Evolutionary conservation across 2,113 vertebrate species (phyloP).

Genomic region (Pogona vitticeps): DNA sequence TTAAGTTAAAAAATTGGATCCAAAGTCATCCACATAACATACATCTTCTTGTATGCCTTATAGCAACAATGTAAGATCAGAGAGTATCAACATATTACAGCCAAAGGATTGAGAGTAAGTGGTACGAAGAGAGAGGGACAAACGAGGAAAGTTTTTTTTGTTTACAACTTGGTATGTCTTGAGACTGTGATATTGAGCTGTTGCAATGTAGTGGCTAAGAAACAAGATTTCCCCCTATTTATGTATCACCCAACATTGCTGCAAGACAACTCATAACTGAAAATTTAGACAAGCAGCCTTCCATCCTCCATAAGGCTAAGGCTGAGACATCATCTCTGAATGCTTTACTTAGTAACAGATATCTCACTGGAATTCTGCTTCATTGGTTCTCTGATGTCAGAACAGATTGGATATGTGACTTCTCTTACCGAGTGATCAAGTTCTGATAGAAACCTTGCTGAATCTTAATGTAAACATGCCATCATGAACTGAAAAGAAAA

Average conservation of each 20-base stretch:
- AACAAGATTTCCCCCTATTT: neutral
- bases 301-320: too few relatives aligned
- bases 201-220: neutral
- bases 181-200: neutral
- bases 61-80: neutral
- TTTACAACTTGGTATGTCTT: neutral
- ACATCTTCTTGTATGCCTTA: neutral
- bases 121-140: neutral
- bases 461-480: neutral
- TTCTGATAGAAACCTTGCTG: neutral
- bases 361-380: neutral
- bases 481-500: neutral
- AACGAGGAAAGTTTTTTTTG: neutral
- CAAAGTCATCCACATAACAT: neutral
- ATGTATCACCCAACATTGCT: neutral
- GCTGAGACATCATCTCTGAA: neutral
- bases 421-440: neutral
- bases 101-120: neutral
- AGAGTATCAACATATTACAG: neutral
- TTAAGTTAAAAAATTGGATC: too few relatives aligned
- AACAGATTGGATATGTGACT: neutral
- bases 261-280: neutral
- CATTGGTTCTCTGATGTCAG: neutral
- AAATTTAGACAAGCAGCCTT: neutral
- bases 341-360: neutral